These are phyloP conservation scores for Galerucella calmariensis DNA, from an alignment of 2,888 invertebrate genomes.

Conservation along the genomic window DNA sequence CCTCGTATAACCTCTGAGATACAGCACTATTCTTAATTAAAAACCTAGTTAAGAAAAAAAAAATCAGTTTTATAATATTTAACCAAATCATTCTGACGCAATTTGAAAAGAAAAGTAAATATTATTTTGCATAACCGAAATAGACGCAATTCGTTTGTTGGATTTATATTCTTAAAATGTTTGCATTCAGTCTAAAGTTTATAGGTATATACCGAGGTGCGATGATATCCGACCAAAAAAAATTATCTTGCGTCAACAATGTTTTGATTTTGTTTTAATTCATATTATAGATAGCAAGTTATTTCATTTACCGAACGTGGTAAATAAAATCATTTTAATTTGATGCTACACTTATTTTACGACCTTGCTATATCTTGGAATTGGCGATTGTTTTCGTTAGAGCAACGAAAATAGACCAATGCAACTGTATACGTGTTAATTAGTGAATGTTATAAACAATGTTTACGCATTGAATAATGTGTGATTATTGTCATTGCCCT, in stretches of 20 bases:
- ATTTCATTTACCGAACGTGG: too few species aligned
- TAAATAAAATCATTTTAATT: not conserved
- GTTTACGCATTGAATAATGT: not conserved
- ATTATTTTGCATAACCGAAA: not conserved
- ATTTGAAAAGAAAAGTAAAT: constrained; percentile 3
- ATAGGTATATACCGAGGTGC: not conserved
- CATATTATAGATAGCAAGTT: not conserved
- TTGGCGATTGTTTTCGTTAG: not conserved
- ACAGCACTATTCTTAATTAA: too few species aligned
- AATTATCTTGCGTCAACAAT: too few species aligned
- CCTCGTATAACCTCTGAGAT: too few species aligned
- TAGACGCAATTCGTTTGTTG: not conserved
- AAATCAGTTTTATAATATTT: not conserved
- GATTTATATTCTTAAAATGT: constrained; percentile 6
- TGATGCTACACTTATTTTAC: not conserved
- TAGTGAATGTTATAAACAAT: not conserved
- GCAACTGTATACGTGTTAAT: not conserved
- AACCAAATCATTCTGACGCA: not conserved
- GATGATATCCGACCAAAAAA: not conserved
- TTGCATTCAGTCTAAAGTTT: not conserved
- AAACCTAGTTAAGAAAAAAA: too few species aligned
- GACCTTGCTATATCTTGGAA: not conserved
- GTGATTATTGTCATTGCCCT: not conserved
- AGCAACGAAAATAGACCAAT: not conserved
- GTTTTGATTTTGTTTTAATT: not conserved